Conservation (phyloP, 2,888 invertebrate genomes). For the Ptilodon capucinus region DNA sequence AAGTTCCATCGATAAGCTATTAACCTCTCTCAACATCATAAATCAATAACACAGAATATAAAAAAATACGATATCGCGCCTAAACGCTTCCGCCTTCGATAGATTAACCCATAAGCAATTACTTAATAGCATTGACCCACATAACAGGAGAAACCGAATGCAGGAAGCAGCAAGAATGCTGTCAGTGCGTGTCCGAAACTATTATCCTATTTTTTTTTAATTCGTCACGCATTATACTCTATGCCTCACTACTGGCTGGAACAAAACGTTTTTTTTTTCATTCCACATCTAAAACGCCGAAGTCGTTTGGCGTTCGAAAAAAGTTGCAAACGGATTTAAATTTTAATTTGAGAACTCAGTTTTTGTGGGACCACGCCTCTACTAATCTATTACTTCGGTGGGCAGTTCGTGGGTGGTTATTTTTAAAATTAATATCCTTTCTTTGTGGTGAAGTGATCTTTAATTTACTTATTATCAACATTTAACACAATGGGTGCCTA, state of each 20-base stretch:
- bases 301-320: slow-evolving; percentile 6
- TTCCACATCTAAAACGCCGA: slow-evolving; percentile 31
- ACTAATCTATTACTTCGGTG: slow-evolving; percentile 15
- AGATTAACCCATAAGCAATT: neutral
- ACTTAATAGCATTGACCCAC: slow-evolving; percentile 1
- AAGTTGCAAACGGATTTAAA: slow-evolving; percentile 34
- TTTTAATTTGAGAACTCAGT: slow-evolving; percentile 24
- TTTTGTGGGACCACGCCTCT: slow-evolving; percentile 27
- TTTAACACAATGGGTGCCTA: too few relatives aligned
- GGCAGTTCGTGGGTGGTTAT: slow-evolving; percentile 15
- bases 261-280: slow-evolving; percentile 29
- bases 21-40: neutral
- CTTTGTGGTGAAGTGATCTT: too few relatives aligned
- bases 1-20: neutral
- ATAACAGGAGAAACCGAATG: neutral
- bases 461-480: too few relatives aligned
- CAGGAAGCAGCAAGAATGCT: neutral
- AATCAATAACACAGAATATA: neutral
- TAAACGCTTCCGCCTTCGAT: neutral
- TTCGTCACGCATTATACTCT: slow-evolving; percentile 47
- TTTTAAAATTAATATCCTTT: neutral
- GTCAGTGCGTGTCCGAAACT: slow-evolving; percentile 25
- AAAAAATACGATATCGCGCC: neutral
- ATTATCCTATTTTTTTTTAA: slow-evolving; percentile 29
- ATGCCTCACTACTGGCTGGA: slow-evolving; percentile 33